Conservation (phyloP, 2,113 vertebrate genomes). For the Callocephalon fimbriatum region DNA sequence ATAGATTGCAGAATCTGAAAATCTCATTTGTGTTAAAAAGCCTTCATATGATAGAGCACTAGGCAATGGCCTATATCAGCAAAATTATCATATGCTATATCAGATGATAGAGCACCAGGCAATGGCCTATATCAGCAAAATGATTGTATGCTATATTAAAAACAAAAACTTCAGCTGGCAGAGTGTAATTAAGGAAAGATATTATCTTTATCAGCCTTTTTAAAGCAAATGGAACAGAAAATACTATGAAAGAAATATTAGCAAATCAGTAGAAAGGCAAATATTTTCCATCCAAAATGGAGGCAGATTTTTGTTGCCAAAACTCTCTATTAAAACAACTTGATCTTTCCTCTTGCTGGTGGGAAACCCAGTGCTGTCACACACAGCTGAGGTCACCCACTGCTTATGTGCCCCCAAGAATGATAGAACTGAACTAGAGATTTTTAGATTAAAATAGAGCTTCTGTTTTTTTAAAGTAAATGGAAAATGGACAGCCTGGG, state of each 20-base stretch:
- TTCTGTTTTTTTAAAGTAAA: neutral
- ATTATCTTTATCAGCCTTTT: neutral
- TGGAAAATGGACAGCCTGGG: neutral
- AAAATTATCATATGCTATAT: neutral
- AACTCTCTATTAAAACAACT: neutral
- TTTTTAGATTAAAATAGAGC: neutral
- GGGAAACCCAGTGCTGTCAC: neutral
- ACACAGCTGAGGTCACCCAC: accelerated
- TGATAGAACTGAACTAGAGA: neutral
- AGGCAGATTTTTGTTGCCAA: neutral
- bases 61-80: neutral
- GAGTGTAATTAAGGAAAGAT: neutral
- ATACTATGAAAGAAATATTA: neutral
- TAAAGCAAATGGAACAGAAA: neutral
- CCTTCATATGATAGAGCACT: neutral
- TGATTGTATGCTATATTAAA: neutral
- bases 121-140: neutral
- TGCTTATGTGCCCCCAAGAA: accelerated
- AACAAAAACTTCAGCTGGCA: neutral
- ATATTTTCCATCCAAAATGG: neutral
- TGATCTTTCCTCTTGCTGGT: neutral
- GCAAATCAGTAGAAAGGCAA: neutral
- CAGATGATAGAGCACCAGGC: neutral
- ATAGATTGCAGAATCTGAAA: neutral
- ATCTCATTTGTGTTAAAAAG: neutral